phyloP scores from a whole-genome alignment of 2,888 invertebrate genomes.

The Endotricha flammealis region DNA sequence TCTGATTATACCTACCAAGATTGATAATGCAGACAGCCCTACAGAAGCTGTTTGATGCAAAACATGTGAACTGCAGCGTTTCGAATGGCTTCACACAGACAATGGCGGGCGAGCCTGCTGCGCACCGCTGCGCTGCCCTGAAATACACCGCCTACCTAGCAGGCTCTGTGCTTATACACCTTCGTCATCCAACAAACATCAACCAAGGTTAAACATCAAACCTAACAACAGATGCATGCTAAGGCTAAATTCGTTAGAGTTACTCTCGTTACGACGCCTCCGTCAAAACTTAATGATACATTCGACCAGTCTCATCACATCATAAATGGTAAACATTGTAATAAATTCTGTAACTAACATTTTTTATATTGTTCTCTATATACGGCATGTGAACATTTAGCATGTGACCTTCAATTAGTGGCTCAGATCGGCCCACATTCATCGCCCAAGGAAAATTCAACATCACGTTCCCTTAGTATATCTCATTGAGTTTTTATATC shows the following conservation, averaged over 20 bases:
- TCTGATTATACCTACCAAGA: too few relatives aligned
- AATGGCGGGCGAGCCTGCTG: slow-evolving; percentile 66
- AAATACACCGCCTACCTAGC: slow-evolving; percentile 18
- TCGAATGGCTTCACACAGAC: slow-evolving; percentile 65
- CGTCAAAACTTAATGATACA: slow-evolving; percentile 6
- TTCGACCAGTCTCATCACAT: slow-evolving; percentile 7
- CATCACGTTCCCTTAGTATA: slow-evolving; percentile 33
- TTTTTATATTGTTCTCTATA: slow-evolving; percentile 26
- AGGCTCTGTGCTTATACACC: not conserved
- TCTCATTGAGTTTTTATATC: slow-evolving; percentile 35
- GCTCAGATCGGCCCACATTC: slow-evolving; percentile 41
- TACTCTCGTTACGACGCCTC: not conserved
- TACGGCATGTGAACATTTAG: slow-evolving; percentile 29
- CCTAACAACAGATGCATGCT: not conserved
- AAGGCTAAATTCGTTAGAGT: slow-evolving; percentile 3
- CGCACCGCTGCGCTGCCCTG: slow-evolving; percentile 54
- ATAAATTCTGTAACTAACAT: slow-evolving; percentile 17
- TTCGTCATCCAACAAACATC: not conserved
- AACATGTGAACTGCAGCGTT: slow-evolving; percentile 63
- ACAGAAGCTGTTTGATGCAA: slow-evolving; percentile 48
- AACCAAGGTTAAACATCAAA: not conserved
- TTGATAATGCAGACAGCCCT: slow-evolving; percentile 28
- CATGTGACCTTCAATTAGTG: slow-evolving; percentile 43
- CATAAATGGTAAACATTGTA: slow-evolving; percentile 14
- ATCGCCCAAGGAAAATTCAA: slow-evolving; percentile 42